A percentile compares a stretch with the other conserved stretches of the same genome.
These are phyloP conservation scores for Phortica okadai DNA, from an alignment of 2,888 invertebrate genomes.

Conservation along the genomic window DNA sequence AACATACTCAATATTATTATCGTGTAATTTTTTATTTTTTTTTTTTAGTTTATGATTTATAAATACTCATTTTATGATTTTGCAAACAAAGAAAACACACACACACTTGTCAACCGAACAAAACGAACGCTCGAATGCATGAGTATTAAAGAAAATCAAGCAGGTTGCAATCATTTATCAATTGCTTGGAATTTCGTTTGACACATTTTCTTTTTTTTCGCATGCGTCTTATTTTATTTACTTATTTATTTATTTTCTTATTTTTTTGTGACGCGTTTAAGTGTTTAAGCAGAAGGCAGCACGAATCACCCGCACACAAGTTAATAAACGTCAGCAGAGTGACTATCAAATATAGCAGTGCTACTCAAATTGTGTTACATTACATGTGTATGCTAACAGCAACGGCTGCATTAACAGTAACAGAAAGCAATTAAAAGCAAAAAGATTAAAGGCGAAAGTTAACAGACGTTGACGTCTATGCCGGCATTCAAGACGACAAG, in stretches of 20 bases:
- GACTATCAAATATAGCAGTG: too few species aligned
- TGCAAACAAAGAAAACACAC: slow-evolving; percentile 5
- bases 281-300: background rate
- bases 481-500: too few species aligned
- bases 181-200: slow-evolving; percentile 20
- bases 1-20: too few species aligned
- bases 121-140: background rate
- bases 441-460: too few species aligned
- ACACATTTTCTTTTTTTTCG: slow-evolving; percentile 2
- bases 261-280: background rate
- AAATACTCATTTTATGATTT: background rate
- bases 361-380: too few species aligned
- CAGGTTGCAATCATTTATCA: background rate
- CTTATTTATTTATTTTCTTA: too few species aligned
- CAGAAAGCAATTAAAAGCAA: too few species aligned
- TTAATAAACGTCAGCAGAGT: too few species aligned
- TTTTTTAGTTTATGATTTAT: slow-evolving; percentile 14
- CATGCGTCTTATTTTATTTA: background rate
- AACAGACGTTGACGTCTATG: background rate
- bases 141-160: background rate
- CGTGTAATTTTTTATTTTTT: background rate
- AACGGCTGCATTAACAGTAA: too few species aligned
- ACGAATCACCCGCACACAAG: background rate
- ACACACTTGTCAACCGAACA: background rate
- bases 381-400: too few species aligned